Conservation (phyloP, 2,888 invertebrate genomes). For the Stramonita haemastoma region DNA sequence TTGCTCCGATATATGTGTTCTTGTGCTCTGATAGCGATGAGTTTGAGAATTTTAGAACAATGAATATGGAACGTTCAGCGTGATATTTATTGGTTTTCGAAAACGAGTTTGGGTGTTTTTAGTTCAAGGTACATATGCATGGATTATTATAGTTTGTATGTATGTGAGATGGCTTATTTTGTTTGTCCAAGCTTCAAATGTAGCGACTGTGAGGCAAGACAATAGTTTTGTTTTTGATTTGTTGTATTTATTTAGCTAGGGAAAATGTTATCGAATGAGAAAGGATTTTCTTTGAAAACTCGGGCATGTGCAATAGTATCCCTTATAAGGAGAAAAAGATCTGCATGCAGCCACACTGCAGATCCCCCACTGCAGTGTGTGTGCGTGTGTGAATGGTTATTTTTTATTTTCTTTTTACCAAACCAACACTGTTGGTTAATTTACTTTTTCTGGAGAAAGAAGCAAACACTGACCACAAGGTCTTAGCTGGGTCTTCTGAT, state of each 20-base stretch:
- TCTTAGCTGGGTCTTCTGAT: background rate
- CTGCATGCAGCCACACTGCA: background rate
- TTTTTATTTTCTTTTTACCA: background rate
- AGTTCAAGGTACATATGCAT: background rate
- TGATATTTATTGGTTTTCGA: background rate
- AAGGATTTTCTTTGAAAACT: background rate
- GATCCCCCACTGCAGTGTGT: conserved; percentile 5
- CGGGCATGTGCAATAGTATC: conserved; percentile 23
- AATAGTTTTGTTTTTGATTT: background rate
- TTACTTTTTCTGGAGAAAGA: background rate
- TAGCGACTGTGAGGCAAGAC: background rate
- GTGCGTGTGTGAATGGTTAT: too few relatives aligned
- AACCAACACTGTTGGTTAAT: background rate
- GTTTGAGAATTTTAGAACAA: background rate
- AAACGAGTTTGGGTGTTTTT: background rate
- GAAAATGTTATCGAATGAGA: background rate
- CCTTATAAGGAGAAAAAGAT: background rate
- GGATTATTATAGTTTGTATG: background rate
- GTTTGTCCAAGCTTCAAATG: background rate
- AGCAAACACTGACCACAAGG: background rate
- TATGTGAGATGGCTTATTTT: background rate
- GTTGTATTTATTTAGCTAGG: background rate
- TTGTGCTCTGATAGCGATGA: background rate
- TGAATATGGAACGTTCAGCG: background rate
- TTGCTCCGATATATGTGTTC: background rate